Evolutionary conservation across 2,113 vertebrate species (phyloP), one percentile per base, ranked within the genome.

Genomic region (Caretta caretta): DNA sequence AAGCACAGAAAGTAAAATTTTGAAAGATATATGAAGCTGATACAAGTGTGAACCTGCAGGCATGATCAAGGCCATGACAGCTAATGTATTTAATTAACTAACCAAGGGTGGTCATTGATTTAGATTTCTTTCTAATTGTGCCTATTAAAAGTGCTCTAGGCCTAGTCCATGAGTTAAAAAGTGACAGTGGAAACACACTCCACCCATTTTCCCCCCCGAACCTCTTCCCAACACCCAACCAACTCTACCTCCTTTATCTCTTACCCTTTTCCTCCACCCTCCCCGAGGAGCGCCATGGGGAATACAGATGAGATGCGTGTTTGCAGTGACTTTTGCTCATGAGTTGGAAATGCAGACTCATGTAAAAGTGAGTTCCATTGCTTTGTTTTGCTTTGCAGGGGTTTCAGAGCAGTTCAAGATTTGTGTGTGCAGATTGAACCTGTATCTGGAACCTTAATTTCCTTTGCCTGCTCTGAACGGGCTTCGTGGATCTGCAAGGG

Each of bases 401-500:
- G 9, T 50, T 5, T 88, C 75, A 12, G 19, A 24, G 50, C 49
- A 6, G 24, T 17, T 50, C 57, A 84, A 19, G 31, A 80, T 20
- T 50, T 72, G 25, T 92, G 91, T 49, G 50, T 84, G 65, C 91
- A 89, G 25, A 16, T 92, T 75, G 75, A 80, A 10, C 75, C 91
- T 17, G 10, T 10, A n/a, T 13, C 49, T 20, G 82, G 42, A 56
- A 27, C 4, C n/a, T 56, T 92, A 16, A 16, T 89, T 42, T 25
- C 81, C 50, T 49, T 19, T 72, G 56, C 91, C 25, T 92, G 91
- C 80, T 80, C 86, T 29, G 8, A 25, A 49, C 83, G 56, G 31
- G 57, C 91, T 80, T 92, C 91, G 25, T 92, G 91, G 91, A 62
- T 92, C 42, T 92, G 91, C 48, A 20, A 89, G 76, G 48, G 81